These are phyloP conservation scores for Agrotis puta DNA, from an alignment of 2,888 invertebrate species.

Conservation along the genomic window DNA sequence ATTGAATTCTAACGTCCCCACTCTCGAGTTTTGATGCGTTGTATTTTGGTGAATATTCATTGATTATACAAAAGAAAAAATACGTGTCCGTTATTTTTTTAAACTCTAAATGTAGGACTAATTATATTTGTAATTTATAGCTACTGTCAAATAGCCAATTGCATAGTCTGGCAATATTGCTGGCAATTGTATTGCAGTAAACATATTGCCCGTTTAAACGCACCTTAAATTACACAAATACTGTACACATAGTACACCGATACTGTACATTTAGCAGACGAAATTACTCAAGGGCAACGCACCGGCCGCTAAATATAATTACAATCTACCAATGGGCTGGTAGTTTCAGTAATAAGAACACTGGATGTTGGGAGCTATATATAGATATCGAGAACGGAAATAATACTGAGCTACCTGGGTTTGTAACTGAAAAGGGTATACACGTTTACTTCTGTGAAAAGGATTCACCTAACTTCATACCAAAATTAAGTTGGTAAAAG, in stretches of 20 bases:
- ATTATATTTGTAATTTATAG: too few relatives aligned
- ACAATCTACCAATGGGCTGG: constrained; percentile 53
- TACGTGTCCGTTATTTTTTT: too few relatives aligned
- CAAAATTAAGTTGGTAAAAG: too few relatives aligned
- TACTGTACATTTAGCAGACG: constrained; percentile 63
- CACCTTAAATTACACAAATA: constrained; percentile 46
- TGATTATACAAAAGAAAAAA: too few relatives aligned
- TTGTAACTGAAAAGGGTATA: not conserved
- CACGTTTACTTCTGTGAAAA: not conserved
- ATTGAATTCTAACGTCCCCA: too few relatives aligned
- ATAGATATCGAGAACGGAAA: constrained; percentile 47
- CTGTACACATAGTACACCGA: constrained; percentile 61
- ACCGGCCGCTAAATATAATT: constrained; percentile 71
- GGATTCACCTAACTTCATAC: not conserved
- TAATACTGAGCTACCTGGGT: constrained; percentile 9
- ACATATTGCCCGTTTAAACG: too few relatives aligned
- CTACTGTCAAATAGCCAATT: too few relatives aligned
- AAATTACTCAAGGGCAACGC: constrained; percentile 78
- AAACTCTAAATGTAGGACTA: too few relatives aligned
- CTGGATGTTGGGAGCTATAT: constrained; percentile 29
- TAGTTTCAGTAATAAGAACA: constrained; percentile 17
- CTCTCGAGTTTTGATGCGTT: too few relatives aligned
- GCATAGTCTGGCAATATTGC: too few relatives aligned
- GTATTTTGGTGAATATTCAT: too few relatives aligned
- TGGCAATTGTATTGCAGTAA: too few relatives aligned